Percentiles rank a stretch among this genome's conserved stretches.
Conservation (phyloP, 2,888 invertebrate species). For the Psylliodes chrysocephalus region DNA sequence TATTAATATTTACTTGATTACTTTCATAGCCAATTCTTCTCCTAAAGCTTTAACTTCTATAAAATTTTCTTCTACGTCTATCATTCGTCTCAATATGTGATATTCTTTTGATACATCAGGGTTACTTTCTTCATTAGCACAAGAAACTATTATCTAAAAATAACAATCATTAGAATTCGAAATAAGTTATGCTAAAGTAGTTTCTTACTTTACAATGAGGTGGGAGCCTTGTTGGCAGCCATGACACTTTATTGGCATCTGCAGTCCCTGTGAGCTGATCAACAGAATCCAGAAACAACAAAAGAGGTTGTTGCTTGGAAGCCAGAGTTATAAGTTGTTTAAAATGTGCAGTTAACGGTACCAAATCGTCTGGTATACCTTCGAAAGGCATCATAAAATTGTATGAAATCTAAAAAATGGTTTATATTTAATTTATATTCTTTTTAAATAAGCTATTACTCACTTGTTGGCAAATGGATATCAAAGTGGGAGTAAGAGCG, state of each 20-base stretch:
- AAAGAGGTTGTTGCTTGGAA: conserved; percentile 82
- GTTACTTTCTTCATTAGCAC: conserved; percentile 87
- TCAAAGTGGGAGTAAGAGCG: conserved; percentile 91
- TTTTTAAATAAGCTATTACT: conserved; percentile 21
- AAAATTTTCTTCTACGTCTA: conserved; percentile 89
- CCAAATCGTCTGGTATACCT: conserved; percentile 94
- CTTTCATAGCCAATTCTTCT: conserved; percentile 92
- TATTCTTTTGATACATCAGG: conserved; percentile 89
- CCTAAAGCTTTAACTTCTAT: conserved; percentile 91
- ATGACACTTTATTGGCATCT: conserved; percentile 94
- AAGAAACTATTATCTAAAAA: conserved; percentile 86
- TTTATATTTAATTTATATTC: not conserved
- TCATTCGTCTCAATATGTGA: conserved; percentile 85
- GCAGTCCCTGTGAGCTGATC: conserved; percentile 96
- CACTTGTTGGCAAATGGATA: conserved; percentile 95
- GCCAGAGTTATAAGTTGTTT: conserved; percentile 91
- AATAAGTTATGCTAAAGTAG: not conserved
- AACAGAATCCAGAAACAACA: conserved; percentile 94
- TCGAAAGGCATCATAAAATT: conserved; percentile 92
- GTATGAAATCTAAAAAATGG: conserved; percentile 81
- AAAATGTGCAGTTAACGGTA: conserved; percentile 94
- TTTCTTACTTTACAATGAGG: conserved; percentile 81
- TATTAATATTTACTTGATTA: conserved; percentile 73
- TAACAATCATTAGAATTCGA: not conserved
- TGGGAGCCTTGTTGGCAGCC: conserved; percentile 93